Evolutionary conservation across 2,113 vertebrate species (phyloP), one percentile per base, ranked within the genome.

Genomic region (Antigone vipio): DNA sequence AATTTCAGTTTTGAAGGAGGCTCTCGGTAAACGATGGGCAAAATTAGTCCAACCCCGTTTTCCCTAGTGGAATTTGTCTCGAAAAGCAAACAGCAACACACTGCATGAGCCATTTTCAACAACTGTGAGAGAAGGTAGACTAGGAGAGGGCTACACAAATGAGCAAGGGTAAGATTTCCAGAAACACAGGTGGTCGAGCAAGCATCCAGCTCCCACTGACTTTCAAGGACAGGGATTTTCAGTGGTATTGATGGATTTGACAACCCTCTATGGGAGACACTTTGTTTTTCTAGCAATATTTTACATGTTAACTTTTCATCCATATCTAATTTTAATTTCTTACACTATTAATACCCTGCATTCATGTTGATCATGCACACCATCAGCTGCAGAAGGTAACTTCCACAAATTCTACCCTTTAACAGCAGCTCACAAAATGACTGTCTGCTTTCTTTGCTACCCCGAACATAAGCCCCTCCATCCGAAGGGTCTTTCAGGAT

Each of bases 51-150:
- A 49, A 96, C 86, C 59, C 88, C 82, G 11, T 94, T 92, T 97
- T 87, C 87, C 93, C 66, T 63, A n/a, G 88, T 15, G 27, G 95
- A 97, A 93, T 73, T 81, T 92, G 89, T 82, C 94, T 95, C 91
- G 79, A 96, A 96, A 97, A 96, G 87, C 92, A 88, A 97, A 95
- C 77, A 93, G 79, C 29, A 11, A 93, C 89, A 94, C 44, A 78
- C 52, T 85, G 62, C 69, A 83, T 38, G 94, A 97, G 96, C 87
- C 83, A 81, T 82, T 82, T 95, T 71, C 92, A 76, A 76, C 49
- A 78, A 71, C 3, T 64, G 78, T 52, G 45, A 95, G 66, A 85
- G 78, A 45, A 68, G 49, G 76, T 32, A 81, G 30, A 26, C 6
- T 12, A 86, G 34, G 74, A 88, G 63, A 64, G 35, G n/a, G 50